Evolutionary conservation across 2,113 vertebrate genomes (phyloP).

Genomic region (Plecturocebus donacophilus): DNA sequence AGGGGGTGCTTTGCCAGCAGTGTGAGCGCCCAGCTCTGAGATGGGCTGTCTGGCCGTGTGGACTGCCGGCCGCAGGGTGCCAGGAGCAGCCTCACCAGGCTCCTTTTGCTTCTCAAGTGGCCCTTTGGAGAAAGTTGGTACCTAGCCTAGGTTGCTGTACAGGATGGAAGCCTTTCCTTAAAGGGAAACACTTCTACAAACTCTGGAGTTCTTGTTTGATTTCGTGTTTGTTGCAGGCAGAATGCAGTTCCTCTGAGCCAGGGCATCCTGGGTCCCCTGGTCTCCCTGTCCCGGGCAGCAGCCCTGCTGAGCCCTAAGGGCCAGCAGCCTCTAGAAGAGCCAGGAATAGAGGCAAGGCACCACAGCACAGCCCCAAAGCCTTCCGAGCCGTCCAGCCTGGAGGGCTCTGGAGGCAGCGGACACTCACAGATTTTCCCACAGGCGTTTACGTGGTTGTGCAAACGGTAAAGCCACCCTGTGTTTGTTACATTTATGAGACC

Average conservation of each 20-base stretch:
- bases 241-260: too few relatives aligned
- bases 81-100: not conserved
- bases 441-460: fast-evolving
- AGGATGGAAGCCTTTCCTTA: not conserved
- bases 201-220: fast-evolving
- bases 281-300: not conserved
- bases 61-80: fast-evolving
- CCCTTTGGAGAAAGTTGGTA: not conserved
- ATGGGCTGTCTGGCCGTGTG: fast-evolving
- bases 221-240: too few relatives aligned
- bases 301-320: not conserved
- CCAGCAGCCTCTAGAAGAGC: not conserved
- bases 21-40: too few relatives aligned
- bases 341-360: fast-evolving
- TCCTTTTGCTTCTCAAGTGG: not conserved
- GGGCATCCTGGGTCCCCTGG: not conserved
- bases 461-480: fast-evolving
- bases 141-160: fast-evolving
- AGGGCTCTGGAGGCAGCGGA: not conserved
- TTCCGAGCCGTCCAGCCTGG: not conserved
- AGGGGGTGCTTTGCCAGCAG: not conserved
- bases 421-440: fast-evolving
- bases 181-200: not conserved
- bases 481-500: not conserved
- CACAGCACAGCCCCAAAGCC: fast-evolving